These are phyloP conservation scores for Tethya wilhelma DNA, from an alignment of 37 sponge, comb jelly and placozoan species.

Conservation along the genomic window DNA sequence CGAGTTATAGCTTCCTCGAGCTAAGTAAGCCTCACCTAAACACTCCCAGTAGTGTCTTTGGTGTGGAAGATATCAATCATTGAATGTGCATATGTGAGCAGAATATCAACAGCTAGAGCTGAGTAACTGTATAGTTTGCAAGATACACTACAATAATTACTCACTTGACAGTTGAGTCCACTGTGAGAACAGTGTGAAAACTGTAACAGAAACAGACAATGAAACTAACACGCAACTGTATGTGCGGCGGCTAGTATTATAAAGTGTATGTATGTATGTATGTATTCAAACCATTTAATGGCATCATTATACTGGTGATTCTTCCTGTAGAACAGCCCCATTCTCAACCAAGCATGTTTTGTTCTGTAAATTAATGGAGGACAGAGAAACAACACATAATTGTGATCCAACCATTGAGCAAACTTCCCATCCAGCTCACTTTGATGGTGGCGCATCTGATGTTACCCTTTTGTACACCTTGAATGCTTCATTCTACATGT, in stretches of 20 bases:
- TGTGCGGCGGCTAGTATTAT: neutral
- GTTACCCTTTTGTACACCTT: slow-evolving; percentile 4
- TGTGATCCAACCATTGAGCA: neutral
- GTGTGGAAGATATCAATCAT: neutral
- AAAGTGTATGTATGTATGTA: neutral
- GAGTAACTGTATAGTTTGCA: neutral
- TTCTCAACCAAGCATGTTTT: slow-evolving; percentile 74
- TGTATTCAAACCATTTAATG: slow-evolving; percentile 51
- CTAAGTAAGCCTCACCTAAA: slow-evolving; percentile 82
- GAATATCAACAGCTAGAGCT: neutral
- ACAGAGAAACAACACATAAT: slow-evolving; percentile 2
- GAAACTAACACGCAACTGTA: neutral
- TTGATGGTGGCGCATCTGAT: neutral
- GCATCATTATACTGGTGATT: slow-evolving; percentile 57
- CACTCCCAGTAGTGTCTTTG: slow-evolving; percentile 82
- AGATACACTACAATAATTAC: slow-evolving; percentile 9
- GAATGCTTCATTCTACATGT: slow-evolving; percentile 18
- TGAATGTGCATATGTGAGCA: neutral
- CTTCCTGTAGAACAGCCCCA: slow-evolving; percentile 70
- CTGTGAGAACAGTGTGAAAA: slow-evolving; percentile 43
- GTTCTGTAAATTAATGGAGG: slow-evolving; percentile 15
- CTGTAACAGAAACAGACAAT: slow-evolving; percentile 16
- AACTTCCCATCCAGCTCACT: neutral
- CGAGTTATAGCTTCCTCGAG: slow-evolving; percentile 74
- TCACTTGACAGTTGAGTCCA: slow-evolving; percentile 33